Evolutionary conservation across 2,888 invertebrate genomes (phyloP).

Genomic region (Panzeria rudis): DNA sequence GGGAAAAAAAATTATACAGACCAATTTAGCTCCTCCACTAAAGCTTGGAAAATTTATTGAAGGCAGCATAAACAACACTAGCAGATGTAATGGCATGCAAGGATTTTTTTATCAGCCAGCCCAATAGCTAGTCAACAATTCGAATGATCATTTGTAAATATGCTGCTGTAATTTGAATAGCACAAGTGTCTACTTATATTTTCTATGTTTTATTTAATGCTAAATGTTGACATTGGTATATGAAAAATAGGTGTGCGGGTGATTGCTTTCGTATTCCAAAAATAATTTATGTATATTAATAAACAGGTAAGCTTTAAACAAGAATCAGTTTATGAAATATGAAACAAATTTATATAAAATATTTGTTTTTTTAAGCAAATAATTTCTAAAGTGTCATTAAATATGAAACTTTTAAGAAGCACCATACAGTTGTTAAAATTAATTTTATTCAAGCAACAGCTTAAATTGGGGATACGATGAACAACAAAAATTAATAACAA

Average conservation of each 20-base stretch:
- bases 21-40: background rate
- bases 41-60: conserved; percentile 18
- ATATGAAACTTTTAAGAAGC: background rate
- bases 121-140: conserved; percentile 54
- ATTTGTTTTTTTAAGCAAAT: background rate
- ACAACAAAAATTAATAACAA: conserved; percentile 35
- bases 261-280: conserved; percentile 10
- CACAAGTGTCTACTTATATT: conserved; percentile 6
- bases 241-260: conserved; percentile 6
- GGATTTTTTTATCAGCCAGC: conserved; percentile 14
- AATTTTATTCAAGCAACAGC: conserved; percentile 26
- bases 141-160: conserved; percentile 46
- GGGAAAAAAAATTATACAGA: background rate
- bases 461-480: conserved; percentile 2
- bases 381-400: background rate
- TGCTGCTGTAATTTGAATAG: conserved; percentile 41
- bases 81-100: conserved; percentile 63
- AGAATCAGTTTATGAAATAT: background rate
- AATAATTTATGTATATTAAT: conserved; percentile 5
- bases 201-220: background rate
- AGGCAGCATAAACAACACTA: conserved; percentile 49
- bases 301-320: conserved; percentile 36
- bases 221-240: conserved; percentile 34
- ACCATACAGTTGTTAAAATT: background rate
- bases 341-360: background rate